phyloP scores from a whole-genome alignment of 1,140 invertebrate genomes.

The Papilio machaon region DNA sequence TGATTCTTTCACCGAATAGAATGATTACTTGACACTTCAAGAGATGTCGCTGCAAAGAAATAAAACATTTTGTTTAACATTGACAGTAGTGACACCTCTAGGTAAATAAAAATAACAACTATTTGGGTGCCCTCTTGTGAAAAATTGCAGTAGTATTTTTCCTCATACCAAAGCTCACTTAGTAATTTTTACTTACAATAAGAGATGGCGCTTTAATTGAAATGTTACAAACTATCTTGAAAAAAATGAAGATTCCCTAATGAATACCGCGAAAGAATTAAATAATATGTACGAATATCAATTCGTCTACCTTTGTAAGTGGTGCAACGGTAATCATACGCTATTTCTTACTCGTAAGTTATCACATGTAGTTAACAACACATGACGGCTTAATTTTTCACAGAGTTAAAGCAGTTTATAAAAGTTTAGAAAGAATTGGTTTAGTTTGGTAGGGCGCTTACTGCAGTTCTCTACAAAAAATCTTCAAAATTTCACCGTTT shows the following conservation, averaged over 20 bases:
- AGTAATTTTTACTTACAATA: neutral
- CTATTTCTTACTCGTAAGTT: neutral
- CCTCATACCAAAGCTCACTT: neutral
- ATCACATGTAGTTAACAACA: neutral
- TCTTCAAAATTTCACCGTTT: slow-evolving; percentile 58
- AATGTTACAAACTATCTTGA: neutral
- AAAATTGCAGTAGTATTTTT: neutral
- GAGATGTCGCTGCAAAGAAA: neutral
- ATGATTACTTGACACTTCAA: neutral
- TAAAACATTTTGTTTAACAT: neutral
- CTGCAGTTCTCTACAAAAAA: slow-evolving; percentile 60
- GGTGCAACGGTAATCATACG: neutral
- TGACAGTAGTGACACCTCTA: neutral
- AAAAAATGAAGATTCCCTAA: neutral
- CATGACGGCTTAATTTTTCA: neutral
- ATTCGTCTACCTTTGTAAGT: neutral
- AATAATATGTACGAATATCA: neutral
- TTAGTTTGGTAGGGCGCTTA: slow-evolving; percentile 42
- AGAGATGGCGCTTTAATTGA: neutral
- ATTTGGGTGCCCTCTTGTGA: neutral
- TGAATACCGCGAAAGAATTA: neutral
- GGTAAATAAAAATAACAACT: neutral
- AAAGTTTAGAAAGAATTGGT: slow-evolving; percentile 13
- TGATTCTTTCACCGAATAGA: neutral
- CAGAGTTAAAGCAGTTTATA: neutral